Conservation (phyloP, 2,797 vertebrate genomes). For the Coregonus suidteri region DNA sequence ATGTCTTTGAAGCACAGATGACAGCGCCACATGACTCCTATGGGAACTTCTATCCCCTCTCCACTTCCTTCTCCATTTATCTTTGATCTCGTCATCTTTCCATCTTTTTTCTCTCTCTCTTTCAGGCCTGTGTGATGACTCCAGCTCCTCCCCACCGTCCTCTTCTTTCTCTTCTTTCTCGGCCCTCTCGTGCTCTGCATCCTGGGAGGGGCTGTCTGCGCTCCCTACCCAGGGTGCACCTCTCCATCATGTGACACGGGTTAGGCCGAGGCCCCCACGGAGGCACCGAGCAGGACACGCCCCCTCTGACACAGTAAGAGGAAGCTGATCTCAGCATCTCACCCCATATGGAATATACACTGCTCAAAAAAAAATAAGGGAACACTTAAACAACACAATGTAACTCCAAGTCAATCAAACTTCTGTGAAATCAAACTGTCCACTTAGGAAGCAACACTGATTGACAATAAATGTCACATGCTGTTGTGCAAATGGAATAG, state of each 20-base stretch:
- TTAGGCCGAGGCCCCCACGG: slow-evolving; percentile 84
- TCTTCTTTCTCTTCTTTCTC: slow-evolving; percentile 59
- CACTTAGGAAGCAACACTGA: too few species aligned
- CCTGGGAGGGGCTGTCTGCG: slow-evolving; percentile 86
- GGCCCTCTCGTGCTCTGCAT: slow-evolving; percentile 78
- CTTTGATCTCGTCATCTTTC: slow-evolving; percentile 19
- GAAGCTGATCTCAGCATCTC: slow-evolving; percentile 33
- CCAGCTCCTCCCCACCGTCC: slow-evolving; percentile 72
- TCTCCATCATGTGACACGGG: slow-evolving; percentile 85
- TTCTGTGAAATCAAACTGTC: too few species aligned
- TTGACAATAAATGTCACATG: too few species aligned
- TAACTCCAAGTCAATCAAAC: too few species aligned
- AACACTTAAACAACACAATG: too few species aligned
- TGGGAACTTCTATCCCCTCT: background rate
- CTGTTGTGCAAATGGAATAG: too few species aligned
- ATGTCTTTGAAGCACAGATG: slow-evolving; percentile 4
- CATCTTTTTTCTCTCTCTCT: slow-evolving; percentile 14
- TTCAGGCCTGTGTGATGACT: slow-evolving; percentile 75
- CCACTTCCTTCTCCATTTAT: background rate
- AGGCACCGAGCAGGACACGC: slow-evolving; percentile 76
- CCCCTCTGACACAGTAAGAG: slow-evolving; percentile 74
- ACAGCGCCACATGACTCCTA: slow-evolving; percentile 23
- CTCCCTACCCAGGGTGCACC: slow-evolving; percentile 90
- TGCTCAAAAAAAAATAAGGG: too few species aligned
- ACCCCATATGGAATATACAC: background rate